Evolutionary conservation across 2,888 invertebrate genomes (phyloP).

Genomic region (Brassicogethes aeneus): DNA sequence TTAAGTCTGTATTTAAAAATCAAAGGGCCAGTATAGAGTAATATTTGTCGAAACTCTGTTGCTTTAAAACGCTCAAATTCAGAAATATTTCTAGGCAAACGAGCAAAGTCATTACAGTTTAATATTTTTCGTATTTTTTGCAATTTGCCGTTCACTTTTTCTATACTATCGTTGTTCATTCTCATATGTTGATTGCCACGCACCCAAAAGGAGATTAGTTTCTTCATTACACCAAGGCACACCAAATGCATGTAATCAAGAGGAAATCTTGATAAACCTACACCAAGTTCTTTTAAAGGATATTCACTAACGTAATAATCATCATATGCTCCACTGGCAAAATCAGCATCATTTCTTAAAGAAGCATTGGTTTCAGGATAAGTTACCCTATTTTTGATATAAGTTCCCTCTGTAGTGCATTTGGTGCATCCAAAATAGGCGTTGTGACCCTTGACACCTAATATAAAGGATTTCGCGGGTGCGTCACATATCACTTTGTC

Average conservation of each 20-base stretch:
- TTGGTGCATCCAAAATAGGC: constrained; percentile 20
- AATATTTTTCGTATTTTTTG: too few relatives aligned
- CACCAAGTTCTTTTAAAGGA: constrained; percentile 5
- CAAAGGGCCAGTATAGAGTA: too few relatives aligned
- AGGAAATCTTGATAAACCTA: constrained; percentile 8
- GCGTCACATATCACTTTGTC: constrained; percentile 20
- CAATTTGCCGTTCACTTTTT: constrained; percentile 1
- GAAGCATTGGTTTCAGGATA: constrained; percentile 5
- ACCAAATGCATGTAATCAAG: too few relatives aligned
- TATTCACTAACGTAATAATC: constrained; percentile 6
- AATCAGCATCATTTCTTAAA: constrained; percentile 8
- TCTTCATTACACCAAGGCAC: too few relatives aligned
- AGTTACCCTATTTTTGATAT: constrained; percentile 6
- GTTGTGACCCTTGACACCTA: constrained; percentile 17
- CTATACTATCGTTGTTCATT: constrained; percentile 2
- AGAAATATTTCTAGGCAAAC: too few relatives aligned
- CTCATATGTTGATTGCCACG: constrained; percentile 1
- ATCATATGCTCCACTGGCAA: constrained; percentile 5
- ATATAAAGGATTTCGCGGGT: constrained; percentile 21
- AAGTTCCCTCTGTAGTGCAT: constrained; percentile 18
- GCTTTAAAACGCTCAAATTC: too few relatives aligned
- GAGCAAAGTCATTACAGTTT: too few relatives aligned
- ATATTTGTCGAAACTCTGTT: too few relatives aligned
- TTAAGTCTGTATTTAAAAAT: too few relatives aligned
- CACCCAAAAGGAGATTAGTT: constrained; percentile 5